Evolutionary conservation across 2,113 vertebrate genomes (phyloP).

Genomic region (Ornithorhynchus anatinus): DNA sequence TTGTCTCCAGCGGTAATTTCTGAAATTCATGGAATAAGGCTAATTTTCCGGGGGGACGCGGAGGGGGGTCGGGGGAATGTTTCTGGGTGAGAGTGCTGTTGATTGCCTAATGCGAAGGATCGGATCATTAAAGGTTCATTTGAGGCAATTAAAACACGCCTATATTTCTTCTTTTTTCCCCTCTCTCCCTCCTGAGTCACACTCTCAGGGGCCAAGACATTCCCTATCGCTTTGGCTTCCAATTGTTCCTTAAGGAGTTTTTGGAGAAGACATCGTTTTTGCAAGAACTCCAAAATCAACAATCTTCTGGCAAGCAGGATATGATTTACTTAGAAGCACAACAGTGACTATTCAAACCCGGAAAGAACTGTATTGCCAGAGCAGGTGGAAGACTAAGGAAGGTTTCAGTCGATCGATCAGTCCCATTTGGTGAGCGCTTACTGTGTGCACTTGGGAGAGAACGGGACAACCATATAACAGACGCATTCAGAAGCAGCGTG

Average conservation of each 20-base stretch:
- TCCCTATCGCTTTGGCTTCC: conserved; percentile 16
- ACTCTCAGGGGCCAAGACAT: neutral
- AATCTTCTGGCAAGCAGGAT: neutral
- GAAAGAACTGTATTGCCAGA: neutral
- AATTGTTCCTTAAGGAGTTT: conserved; percentile 21
- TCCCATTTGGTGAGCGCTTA: too few species aligned
- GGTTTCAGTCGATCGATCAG: too few species aligned
- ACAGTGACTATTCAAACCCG: neutral
- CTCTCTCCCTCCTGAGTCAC: neutral
- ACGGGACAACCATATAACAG: too few species aligned
- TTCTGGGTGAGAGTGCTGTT: too few species aligned
- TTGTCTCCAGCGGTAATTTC: neutral
- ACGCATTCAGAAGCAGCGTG: too few species aligned
- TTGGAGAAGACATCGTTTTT: conserved; percentile 11
- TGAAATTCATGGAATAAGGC: neutral
- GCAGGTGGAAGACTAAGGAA: conserved; percentile 18
- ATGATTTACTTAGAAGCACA: conserved; percentile 1
- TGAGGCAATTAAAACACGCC: neutral
- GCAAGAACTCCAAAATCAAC: conserved; percentile 30
- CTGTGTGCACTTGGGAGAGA: too few species aligned
- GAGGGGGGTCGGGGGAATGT: too few species aligned
- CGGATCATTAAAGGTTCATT: too few species aligned
- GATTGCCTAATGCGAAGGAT: too few species aligned
- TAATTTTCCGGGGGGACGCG: too few species aligned
- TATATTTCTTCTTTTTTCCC: neutral